Evolutionary conservation across 2,888 invertebrate genomes (phyloP), one percentile per base, ranked within the genome.

Genomic region (Halocaridina rubra): DNA sequence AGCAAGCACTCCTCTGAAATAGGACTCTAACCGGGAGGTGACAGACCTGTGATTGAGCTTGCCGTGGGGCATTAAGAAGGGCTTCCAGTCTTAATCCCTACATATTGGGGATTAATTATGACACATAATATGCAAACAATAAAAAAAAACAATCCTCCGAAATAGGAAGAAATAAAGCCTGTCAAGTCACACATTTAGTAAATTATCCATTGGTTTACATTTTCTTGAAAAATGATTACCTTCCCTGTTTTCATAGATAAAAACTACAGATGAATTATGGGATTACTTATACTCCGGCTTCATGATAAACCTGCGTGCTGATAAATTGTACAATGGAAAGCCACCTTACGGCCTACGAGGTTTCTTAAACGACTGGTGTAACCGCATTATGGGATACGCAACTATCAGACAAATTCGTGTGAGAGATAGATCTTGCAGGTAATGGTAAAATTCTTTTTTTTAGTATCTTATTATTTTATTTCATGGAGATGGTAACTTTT

Each of bases 381-480:
- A 92, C n/a, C 89, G 92, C 72, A 90, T 92, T 39, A 91, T 93
- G 91, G 93, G 93, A 19, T 92, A 91, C 87, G 92, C 92, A 22
- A 91, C 91, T 5, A 90, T 93, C 81, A 88, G 93, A 81, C 92
- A 93, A 89, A 90, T 92, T 27, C 89, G 93, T 74, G 90, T 85
- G 10, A 80, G 76, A 46, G 77, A 84, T 3, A 71, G 84, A 27
- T 80, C 88, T 3, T 89, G 89, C 79, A 19, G 22, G 30, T 67
- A 27, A 2, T 53, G 3, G 2, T 1, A 0, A 8, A 19, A 19
- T 57, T 57, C 22, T 57, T 3, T 1, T 57, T 57, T 57, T n/a
- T n/a, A n/a, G n/a, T n/a, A n/a, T n/a, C n/a, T n/a, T n/a, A n/a
- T n/a, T n/a, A n/a, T n/a, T n/a, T n/a, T n/a, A n/a, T n/a, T n/a